These are phyloP conservation scores for Pseudococcus jackbeardsleyi DNA, from an alignment of 2,888 invertebrate genomes.

Conservation along the genomic window DNA sequence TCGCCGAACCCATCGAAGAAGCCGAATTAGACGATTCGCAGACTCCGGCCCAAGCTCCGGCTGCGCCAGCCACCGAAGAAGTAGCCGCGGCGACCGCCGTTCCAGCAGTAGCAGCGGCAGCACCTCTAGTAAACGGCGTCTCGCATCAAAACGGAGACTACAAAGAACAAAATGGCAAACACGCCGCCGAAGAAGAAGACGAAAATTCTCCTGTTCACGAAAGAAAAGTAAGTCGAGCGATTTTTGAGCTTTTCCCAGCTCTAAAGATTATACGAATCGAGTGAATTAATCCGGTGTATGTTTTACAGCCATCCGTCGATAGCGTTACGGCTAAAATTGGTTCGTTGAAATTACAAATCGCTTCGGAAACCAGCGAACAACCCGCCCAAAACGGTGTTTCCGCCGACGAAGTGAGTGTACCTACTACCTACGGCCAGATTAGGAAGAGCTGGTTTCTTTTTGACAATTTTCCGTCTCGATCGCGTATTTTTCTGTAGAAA, in stretches of 20 bases:
- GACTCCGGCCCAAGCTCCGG: neutral
- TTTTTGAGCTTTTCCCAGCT: neutral
- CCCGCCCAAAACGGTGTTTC: slow-evolving; percentile 54
- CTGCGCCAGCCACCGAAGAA: neutral
- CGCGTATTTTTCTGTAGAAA: too few relatives aligned
- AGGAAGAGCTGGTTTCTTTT: too few relatives aligned
- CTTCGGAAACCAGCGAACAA: slow-evolving; percentile 1
- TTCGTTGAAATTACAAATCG: slow-evolving; percentile 36
- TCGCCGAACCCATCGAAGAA: slow-evolving; percentile 60
- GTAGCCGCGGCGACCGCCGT: neutral
- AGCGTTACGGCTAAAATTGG: slow-evolving; percentile 44
- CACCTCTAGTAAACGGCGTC: slow-evolving; percentile 23
- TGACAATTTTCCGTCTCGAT: too few relatives aligned
- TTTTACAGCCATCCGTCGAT: slow-evolving; percentile 52
- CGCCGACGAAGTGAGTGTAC: slow-evolving; percentile 40
- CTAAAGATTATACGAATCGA: neutral
- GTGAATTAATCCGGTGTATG: neutral
- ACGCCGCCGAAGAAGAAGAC: slow-evolving; percentile 18
- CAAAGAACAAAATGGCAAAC: slow-evolving; percentile 40
- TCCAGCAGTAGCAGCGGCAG: neutral
- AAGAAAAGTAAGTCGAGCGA: slow-evolving; percentile 15
- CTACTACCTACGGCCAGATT: too few relatives aligned
- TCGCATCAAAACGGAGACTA: neutral
- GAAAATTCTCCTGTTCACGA: slow-evolving; percentile 43
- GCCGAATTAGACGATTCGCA: slow-evolving; percentile 43